Base-by-base conservation (phyloP, 2,797 vertebrate species). In the Gadopsis marmoratus region DNA sequence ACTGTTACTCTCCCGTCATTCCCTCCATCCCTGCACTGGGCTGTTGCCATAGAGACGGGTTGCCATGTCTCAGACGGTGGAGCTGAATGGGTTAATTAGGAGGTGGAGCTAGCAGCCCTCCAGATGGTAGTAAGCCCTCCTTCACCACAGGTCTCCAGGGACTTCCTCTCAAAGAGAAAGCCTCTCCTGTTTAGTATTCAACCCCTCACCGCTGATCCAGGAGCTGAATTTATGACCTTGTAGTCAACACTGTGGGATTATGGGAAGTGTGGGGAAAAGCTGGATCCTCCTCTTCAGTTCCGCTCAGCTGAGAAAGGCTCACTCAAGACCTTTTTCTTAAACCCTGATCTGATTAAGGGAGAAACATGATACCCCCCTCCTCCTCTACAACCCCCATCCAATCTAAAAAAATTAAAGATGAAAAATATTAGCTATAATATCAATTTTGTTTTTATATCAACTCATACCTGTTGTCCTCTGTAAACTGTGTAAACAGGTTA, bases 1-100 rank as follows among this genome's bases (percentile, higher is more conserved):
- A 3, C 35, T 48, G 35, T 16, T 39, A 41, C 58, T 60, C 75
- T 26, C 60, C 31, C 14, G 51, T 69, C 68, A 26, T 29, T 74
- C 66, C 74, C 72, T 86, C 86, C 84, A 75, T 86, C 83, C 70
- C 70, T 21, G 43, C 74, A 60, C 76, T 64, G 77, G 55, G 65
- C 63, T 78, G 92, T 93, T 94, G 87, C 91, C 84, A 92, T 93
- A 59, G 93, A 58, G 65, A 93, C 71, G 37, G 83, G 89, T 88
- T 88, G 86, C 87, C 87, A 91, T 83, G 86, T 80, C 84, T 89
- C 82, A 81, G 74, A 51, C 33, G 4, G 74, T 19, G 72, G 77
- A 48, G 35, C 71, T 83, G 88, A 91, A 93, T 69, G 89, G 87
- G 91, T 90, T 93, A 87, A 90, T 88, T n/a, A 74, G 66, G 72